Percentiles rank a stretch among this genome's conserved stretches.
Conservation (phyloP, 1,140 invertebrate species). For the Melipona quadrifasciata region DNA sequence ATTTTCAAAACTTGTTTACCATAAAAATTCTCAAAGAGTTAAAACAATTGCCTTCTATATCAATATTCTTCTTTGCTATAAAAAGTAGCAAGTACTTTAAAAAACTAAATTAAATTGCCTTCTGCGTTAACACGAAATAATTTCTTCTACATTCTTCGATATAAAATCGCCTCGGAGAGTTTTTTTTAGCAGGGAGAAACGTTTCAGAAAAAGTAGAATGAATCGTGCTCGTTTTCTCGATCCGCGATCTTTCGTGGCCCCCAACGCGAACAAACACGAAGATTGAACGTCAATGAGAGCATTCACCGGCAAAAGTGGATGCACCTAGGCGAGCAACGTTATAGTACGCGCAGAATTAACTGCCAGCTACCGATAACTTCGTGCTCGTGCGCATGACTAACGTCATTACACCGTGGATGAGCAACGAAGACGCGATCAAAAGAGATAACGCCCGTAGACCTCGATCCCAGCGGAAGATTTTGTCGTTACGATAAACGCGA, state of each 20-base stretch:
- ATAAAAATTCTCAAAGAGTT: no score
- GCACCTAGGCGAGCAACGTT: background rate
- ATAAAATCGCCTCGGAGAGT: no score
- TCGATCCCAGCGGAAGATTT: constrained; percentile 18
- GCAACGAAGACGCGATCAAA: constrained; percentile 40
- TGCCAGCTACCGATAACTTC: constrained; percentile 19
- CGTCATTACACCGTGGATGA: constrained; percentile 41
- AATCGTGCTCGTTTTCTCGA: background rate
- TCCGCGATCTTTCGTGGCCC: background rate
- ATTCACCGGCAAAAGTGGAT: constrained; percentile 4
- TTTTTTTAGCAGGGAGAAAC: no score
- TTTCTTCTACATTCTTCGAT: no score
- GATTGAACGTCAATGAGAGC: constrained; percentile 10
- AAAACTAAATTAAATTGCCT: no score
- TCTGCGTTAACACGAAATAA: no score
- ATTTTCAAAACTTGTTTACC: no score
- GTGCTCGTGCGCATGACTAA: constrained; percentile 18
- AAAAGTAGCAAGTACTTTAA: no score
- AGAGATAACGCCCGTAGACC: constrained; percentile 35
- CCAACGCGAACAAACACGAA: background rate
- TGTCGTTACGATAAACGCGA: constrained; percentile 28
- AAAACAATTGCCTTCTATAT: no score
- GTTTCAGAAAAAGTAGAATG: background rate
- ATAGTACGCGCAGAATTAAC: background rate
- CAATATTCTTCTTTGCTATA: no score